phyloP scores from a whole-genome alignment of 2,888 invertebrate genomes.

The Pachliopta kotzebuea region DNA sequence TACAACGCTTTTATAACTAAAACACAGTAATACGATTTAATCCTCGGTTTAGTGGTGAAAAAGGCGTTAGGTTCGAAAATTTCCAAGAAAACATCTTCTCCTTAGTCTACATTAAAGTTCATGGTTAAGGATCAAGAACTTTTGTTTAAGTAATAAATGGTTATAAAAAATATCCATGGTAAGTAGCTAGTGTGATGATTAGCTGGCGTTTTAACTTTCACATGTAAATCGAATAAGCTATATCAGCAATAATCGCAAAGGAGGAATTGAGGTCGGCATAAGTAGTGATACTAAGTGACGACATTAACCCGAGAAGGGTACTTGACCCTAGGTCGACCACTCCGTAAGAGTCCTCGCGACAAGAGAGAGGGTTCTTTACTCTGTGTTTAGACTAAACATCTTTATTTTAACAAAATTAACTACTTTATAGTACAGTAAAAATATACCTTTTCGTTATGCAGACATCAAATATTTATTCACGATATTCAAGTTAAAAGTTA shows the following conservation, averaged over 20 bases:
- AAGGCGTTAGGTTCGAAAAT: no score
- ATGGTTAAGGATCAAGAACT: no score
- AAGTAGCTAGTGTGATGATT: no score
- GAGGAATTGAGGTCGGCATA: slow-evolving; percentile 5
- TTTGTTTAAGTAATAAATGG: no score
- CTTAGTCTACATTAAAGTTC: no score
- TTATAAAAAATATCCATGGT: no score
- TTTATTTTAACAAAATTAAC: slow-evolving; percentile 7
- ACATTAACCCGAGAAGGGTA: slow-evolving; percentile 16
- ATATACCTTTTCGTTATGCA: neutral
- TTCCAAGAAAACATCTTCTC: no score
- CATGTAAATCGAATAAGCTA: no score
- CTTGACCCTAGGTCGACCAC: slow-evolving; percentile 22
- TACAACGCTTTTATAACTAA: no score
- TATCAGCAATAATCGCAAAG: neutral
- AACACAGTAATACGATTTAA: no score
- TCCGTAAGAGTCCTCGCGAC: slow-evolving; percentile 13
- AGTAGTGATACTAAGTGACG: slow-evolving; percentile 18
- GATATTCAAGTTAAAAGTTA: slow-evolving; percentile 18
- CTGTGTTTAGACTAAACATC: slow-evolving; percentile 10
- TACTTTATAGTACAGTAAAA: neutral
- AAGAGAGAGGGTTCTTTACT: slow-evolving; percentile 8
- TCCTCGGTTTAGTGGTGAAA: no score
- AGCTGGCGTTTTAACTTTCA: neutral
- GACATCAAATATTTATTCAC: slow-evolving; percentile 21